These are phyloP conservation scores for Axinella damicornis DNA, from an alignment of 37 sponge, comb jelly and placozoan genomes.

Conservation along the genomic window DNA sequence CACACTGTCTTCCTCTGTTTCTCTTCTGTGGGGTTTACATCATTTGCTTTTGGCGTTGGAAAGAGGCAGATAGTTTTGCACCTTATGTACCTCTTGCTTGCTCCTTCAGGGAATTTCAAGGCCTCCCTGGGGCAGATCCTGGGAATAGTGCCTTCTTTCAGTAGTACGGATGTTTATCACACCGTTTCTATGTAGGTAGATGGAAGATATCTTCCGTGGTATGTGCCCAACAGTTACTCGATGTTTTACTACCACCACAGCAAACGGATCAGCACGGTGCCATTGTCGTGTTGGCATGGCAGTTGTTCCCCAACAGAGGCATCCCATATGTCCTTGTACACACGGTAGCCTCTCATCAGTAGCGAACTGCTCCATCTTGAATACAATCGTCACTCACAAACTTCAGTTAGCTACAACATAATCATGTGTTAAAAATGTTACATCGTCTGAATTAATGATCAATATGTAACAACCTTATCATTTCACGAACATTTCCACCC, in stretches of 20 bases:
- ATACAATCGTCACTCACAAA: no score
- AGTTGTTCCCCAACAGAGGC: conserved; percentile 20
- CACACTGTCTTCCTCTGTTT: not conserved
- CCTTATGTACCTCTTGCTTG: not conserved
- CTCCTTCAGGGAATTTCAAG: conserved; percentile 18
- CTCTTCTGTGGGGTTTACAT: not conserved
- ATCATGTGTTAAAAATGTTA: no score
- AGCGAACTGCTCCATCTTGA: not conserved
- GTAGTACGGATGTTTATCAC: not conserved
- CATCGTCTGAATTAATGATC: no score
- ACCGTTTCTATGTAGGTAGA: conserved; percentile 34
- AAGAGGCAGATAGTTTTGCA: not conserved
- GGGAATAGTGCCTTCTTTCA: conserved; percentile 4
- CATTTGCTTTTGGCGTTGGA: not conserved
- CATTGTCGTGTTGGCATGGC: conserved; percentile 2
- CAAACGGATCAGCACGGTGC: conserved; percentile 24
- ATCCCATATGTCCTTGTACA: conserved; percentile 12
- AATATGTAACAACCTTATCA: no score
- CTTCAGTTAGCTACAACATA: no score
- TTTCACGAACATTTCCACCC: no score
- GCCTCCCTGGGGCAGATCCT: conserved; percentile 34
- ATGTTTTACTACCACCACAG: conserved; percentile 21
- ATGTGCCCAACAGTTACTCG: conserved; percentile 22
- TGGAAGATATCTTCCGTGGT: conserved; percentile 29
- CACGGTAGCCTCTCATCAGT: conserved; percentile 13